phyloP scores from a whole-genome alignment of 2,797 vertebrate species.

The Pogoniulus pusillus region DNA sequence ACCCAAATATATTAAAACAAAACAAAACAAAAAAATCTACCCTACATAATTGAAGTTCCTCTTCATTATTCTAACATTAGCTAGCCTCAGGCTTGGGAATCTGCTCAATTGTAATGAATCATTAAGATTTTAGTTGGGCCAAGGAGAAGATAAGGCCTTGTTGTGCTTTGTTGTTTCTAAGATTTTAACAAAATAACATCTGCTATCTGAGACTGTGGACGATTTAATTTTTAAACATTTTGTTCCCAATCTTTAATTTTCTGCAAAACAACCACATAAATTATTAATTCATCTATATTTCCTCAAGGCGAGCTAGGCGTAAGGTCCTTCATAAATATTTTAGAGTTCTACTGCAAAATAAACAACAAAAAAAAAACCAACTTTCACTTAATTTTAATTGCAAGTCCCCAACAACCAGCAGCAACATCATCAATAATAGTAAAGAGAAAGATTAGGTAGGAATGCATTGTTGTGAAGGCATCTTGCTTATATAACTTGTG shows the following conservation, averaged over 20 bases:
- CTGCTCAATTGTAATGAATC: slow-evolving; percentile 60
- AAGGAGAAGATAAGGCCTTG: slow-evolving; percentile 56
- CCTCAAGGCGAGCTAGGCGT: slow-evolving; percentile 78
- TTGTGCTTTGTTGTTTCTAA: slow-evolving; percentile 67
- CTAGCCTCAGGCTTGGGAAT: slow-evolving; percentile 62
- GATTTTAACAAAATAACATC: slow-evolving; percentile 79
- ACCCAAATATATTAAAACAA: slow-evolving; percentile 11
- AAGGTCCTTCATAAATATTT: slow-evolving; percentile 83
- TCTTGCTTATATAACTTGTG: background rate
- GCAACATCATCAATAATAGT: slow-evolving; percentile 8
- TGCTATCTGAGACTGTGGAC: slow-evolving; percentile 72
- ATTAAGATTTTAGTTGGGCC: slow-evolving; percentile 67
- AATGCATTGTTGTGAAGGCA: background rate
- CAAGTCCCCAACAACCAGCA: slow-evolving; percentile 54
- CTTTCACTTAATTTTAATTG: slow-evolving; percentile 82
- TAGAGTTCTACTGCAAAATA: slow-evolving; percentile 76
- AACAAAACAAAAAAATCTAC: slow-evolving; percentile 10
- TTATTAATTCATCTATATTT: slow-evolving; percentile 82
- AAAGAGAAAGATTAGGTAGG: background rate
- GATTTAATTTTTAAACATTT: slow-evolving; percentile 84
- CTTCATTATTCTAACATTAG: slow-evolving; percentile 57
- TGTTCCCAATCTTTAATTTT: slow-evolving; percentile 83
- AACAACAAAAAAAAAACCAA: slow-evolving; percentile 80
- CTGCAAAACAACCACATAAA: slow-evolving; percentile 80
- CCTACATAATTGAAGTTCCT: slow-evolving; percentile 52